Conservation (phyloP, 2,797 vertebrate genomes). For the Tiaroga cobitis region DNA sequence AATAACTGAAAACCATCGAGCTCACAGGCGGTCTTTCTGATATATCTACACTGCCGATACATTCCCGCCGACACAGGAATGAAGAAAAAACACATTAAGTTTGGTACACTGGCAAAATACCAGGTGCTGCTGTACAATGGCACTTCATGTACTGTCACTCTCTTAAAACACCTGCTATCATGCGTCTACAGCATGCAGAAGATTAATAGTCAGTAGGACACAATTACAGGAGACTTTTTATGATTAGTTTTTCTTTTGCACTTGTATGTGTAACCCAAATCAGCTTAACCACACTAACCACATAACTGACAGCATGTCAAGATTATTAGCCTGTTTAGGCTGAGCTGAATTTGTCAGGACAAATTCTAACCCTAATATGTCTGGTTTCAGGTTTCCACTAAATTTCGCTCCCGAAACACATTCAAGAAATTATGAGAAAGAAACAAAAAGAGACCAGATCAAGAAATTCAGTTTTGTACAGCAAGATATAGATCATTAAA, state of each 20-base stretch:
- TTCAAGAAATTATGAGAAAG: not conserved
- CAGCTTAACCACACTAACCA: conserved; percentile 35
- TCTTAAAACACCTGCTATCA: conserved; percentile 20
- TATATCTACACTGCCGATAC: conserved; percentile 39
- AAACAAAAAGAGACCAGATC: not conserved
- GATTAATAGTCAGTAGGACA: not conserved
- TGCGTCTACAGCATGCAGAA: not conserved
- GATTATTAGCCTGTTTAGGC: conserved; percentile 13
- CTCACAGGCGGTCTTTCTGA: conserved; percentile 53
- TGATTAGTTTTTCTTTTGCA: not conserved
- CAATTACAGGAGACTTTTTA: conserved; percentile 9
- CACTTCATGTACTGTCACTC: not conserved
- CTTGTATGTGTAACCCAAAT: conserved; percentile 23
- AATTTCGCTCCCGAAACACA: conserved; percentile 9
- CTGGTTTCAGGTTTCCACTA: not conserved
- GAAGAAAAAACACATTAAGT: conserved; percentile 36
- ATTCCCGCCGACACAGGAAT: conserved; percentile 38
- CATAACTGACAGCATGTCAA: conserved; percentile 25
- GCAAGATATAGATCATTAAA: conserved; percentile 21
- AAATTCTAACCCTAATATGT: not conserved
- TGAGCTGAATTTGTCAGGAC: not conserved
- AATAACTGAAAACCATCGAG: conserved; percentile 66
- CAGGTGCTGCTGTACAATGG: conserved; percentile 16
- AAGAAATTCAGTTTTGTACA: conserved; percentile 13
- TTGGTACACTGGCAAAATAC: conserved; percentile 15